Evolutionary conservation across 2,797 vertebrate species (phyloP), one percentile per base, ranked within the genome.

Genomic region (Micropoecilia bifurca): DNA sequence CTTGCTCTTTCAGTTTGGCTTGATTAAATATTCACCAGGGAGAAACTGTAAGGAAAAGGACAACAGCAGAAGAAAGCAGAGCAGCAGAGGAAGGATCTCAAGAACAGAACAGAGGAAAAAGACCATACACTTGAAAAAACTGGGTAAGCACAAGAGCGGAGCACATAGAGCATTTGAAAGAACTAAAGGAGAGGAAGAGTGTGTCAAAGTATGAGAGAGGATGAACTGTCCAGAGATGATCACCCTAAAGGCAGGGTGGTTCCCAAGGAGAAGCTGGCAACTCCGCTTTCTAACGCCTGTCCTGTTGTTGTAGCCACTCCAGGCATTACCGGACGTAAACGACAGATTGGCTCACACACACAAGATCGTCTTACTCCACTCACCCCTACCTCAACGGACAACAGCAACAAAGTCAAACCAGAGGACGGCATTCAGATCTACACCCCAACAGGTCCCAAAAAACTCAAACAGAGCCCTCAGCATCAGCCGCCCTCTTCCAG

Each of bases 191-290:
- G 77, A 86, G 69, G 63, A 81, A 84, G 75, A 88, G 82, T 78
- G 84, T 84, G 86, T 80, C 71, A 69, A 84, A 93, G 89, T 80
- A 98, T 98, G 97, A 95, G 97, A 92, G 97, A 98, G 89, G 96
- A 97, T 83, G 91, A 94, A 81, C 91, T 86, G 87, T 87, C 85
- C 71, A 94, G 91, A 79, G 94, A 94, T 13, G 95, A 95, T n/a
- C 97, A 95, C 47, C 95, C 96, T 1, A 96, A 97, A 85, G 96
- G 94, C 90, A 95, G 95, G 87, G 83, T 92, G 90, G 91, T 90
- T 82, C 95, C 93, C 91, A 94, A 96, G 86, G 95, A 95, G 77
- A 96, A 96, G 12, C 92, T 84, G 6, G 96, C 95, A 68, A 87
- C 89, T 83, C 81, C 78, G 28, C 93, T 93, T 71, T 95, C 93